These are phyloP conservation scores for Neosilurus hyrtlii DNA, from an alignment of 2,797 vertebrate genomes.

Conservation along the genomic window DNA sequence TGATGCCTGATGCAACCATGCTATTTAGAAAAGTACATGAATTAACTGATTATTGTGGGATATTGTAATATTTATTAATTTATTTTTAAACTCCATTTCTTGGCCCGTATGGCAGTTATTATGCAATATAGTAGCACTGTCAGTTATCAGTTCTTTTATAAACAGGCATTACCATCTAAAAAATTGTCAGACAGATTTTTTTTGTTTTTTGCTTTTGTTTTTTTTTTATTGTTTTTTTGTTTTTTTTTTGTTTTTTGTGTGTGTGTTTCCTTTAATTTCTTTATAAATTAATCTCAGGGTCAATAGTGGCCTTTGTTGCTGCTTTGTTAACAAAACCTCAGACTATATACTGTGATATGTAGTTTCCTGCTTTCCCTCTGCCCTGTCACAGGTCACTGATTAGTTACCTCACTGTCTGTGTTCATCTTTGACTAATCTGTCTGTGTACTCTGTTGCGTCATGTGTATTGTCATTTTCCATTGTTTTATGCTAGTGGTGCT, in stretches of 20 bases:
- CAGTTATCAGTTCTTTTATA: background rate
- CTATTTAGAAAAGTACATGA: background rate
- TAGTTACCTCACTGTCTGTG: background rate
- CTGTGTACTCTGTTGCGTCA: background rate
- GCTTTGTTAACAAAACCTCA: background rate
- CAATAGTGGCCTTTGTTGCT: background rate
- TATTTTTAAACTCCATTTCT: background rate
- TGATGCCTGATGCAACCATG: background rate
- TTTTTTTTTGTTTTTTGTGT: background rate
- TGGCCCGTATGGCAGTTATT: background rate
- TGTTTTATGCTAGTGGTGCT: too few relatives aligned
- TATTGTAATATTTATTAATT: background rate
- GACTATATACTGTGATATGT: background rate
- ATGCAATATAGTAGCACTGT: background rate
- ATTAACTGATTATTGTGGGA: background rate
- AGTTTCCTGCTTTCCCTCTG: background rate
- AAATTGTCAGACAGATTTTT: too few relatives aligned
- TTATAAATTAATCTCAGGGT: too few relatives aligned
- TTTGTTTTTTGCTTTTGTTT: too few relatives aligned
- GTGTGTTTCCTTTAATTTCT: too few relatives aligned
- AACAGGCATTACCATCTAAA: too few relatives aligned
- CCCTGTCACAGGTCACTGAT: background rate
- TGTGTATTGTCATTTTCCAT: background rate
- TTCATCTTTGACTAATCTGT: background rate
- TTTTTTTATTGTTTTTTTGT: background rate